Evolutionary conservation across 2,113 vertebrate genomes (phyloP), one percentile per base, ranked within the genome.

Genomic region (Ammodytes marinus): DNA sequence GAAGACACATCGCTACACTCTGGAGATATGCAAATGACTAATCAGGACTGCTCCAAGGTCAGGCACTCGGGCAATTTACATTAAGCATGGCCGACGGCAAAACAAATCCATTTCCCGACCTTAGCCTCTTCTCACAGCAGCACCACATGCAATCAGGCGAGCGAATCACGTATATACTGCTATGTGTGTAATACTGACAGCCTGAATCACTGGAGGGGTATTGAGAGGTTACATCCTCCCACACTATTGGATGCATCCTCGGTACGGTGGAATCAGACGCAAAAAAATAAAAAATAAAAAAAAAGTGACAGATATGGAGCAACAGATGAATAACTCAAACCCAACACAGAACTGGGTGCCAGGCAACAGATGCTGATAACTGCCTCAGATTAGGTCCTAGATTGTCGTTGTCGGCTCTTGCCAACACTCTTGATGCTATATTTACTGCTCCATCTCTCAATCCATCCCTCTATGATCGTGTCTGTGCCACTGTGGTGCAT

Each of bases 321-420:
- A 85, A 77, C 74, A 79, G 87, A 92, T 87, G 90, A 91, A 92
- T 86, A 88, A 89, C 80, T 88, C 77, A 91, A 82, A 40, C 49
- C 75, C 74, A 27, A 81, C 82, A 82, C 80, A 87, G 84, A 89
- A 86, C 77, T 69, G 79, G 88, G 77, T 90, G 91, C 87, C 90
- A 90, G 84, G 87, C 84, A 88, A 92, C 91, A 93, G 92, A 93
- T 93, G 88, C 89, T 87, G 88, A 94, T 92, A 90, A 88, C 88
- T 71, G 80, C 82, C 69, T 86, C 87, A 88, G 89, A 92, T 94
- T 87, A 91, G 80, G 79, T 87, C 81, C 79, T 64, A 86, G 85
- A 92, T 94, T 92, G 86, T 91, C 47, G 64, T 27, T 27, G 27
- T 13, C 27, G 50, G 74, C 83, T 87, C 74, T 74, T 79, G 76